Conservation (phyloP, 1,140 invertebrate species). For the Bombus cullumanus region DNA sequence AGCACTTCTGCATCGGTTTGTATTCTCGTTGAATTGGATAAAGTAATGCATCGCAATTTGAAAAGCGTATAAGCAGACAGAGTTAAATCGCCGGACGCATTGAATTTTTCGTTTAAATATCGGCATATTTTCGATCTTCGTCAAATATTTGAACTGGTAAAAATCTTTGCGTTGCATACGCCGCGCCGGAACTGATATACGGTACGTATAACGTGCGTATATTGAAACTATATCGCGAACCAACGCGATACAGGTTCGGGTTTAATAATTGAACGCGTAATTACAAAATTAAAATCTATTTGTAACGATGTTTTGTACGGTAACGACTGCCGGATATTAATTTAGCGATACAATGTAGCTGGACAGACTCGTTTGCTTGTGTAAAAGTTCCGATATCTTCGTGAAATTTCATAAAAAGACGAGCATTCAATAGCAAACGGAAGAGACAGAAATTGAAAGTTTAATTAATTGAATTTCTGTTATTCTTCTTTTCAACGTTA, state of each 20-base stretch:
- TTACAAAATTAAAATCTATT: slow-evolving; percentile 24
- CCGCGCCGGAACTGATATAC: background rate
- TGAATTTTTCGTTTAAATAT: slow-evolving; percentile 42
- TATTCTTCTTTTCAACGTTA: no score
- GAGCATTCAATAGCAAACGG: no score
- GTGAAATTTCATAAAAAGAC: no score
- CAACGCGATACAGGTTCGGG: background rate
- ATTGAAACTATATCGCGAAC: background rate
- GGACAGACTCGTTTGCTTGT: background rate
- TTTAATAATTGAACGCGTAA: slow-evolving; percentile 23
- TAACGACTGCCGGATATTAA: background rate
- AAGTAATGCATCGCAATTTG: slow-evolving; percentile 30
- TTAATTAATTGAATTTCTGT: no score
- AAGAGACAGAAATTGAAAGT: no score
- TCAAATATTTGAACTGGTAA: slow-evolving; percentile 43
- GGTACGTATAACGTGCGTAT: background rate
- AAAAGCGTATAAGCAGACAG: slow-evolving; percentile 33
- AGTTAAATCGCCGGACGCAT: slow-evolving; percentile 19
- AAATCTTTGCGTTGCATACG: slow-evolving; percentile 12
- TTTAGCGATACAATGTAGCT: background rate
- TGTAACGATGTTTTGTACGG: background rate
- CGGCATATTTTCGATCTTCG: slow-evolving; percentile 39
- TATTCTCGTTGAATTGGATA: slow-evolving; percentile 18
- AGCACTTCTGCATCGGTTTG: slow-evolving; percentile 15
- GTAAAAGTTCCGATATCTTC: background rate